Evolutionary conservation across 2,113 vertebrate genomes (phyloP).

Genomic region (Phaethon lepturus): DNA sequence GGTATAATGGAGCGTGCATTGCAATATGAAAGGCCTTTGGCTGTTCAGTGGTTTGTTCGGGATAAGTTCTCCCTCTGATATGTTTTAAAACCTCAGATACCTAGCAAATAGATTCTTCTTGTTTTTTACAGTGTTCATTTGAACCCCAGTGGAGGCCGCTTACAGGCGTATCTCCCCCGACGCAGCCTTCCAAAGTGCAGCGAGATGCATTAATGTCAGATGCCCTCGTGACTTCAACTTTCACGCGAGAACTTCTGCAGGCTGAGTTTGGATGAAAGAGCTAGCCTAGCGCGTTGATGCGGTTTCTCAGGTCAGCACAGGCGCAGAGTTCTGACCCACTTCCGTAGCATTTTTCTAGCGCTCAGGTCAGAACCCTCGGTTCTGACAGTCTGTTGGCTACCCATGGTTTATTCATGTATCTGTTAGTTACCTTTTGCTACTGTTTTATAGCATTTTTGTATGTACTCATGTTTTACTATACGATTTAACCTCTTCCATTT

Average conservation of each 20-base stretch:
- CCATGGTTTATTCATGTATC: neutral
- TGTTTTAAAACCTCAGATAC: neutral
- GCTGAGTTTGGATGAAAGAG: neutral
- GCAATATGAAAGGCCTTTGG: neutral
- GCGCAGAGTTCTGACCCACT: neutral
- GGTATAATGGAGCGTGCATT: fast-evolving
- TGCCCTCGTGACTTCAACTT: neutral
- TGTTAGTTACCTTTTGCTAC: neutral
- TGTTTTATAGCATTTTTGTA: neutral
- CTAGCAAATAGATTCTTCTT: neutral
- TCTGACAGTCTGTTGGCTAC: neutral
- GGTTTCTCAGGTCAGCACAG: neutral
- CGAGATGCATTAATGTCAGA: neutral
- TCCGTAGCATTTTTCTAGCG: neutral
- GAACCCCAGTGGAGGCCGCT: neutral
- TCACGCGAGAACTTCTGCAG: neutral
- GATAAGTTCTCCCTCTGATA: neutral
- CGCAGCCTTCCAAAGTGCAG: neutral
- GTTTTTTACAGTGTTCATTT: fast-evolving
- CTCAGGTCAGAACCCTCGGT: neutral
- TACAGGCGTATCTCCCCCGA: neutral
- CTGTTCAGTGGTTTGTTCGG: neutral
- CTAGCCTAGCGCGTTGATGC: neutral
- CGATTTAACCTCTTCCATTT: constrained; percentile 13
- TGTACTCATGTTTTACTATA: neutral